Base-by-base conservation (phyloP, 2,113 vertebrate genomes). In the Shinisaurus crocodilurus region DNA sequence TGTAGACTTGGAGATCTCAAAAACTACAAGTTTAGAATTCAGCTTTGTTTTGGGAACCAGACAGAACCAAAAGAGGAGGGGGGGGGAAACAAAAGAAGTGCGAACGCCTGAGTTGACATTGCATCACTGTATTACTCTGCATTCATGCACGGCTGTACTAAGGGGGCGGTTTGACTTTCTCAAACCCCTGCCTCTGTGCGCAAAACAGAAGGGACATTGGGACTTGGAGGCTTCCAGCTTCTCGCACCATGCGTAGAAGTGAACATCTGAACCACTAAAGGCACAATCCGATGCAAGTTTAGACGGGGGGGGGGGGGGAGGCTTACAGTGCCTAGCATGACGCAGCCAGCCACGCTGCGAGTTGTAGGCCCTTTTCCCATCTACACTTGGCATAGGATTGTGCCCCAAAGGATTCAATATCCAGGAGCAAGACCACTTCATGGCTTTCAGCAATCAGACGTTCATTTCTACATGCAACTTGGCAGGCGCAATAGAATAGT, bases 81-180 rank as follows among this genome's bases (percentile, higher is more conserved):
- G 7, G 18, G 23, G 37, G 27, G 27, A 9, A n/a, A n/a, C n/a
- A n/a, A n/a, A 89, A 94, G 91, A 93, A 83, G 63, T 88, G 20
- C 87, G 92, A 93, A 95, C 94, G 96, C 96, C 97, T 96, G 96
- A 96, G 96, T 95, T 95, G 94, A 90, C 94, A 82, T 6, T 67
- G 92, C 90, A 81, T 76, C 23, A 86, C 84, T 45, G 92, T 92
- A 0, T 0, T 50, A 75, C 85, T 91, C 83, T 2, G 4, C 25
- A n/a, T 87, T 81, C 48, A 82, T 89, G 91, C 82, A 88, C 92
- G 80, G 40, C 89, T 90, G 91, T 48, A 85, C 86, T 29, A 43
- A 25, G 37, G 37, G 54, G 40, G 13, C 50, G 8, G 8, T 9
- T 63, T 32, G 40, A 45, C 29, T 18, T 48, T 5, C 6, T 18